A percentile compares a stretch with the other conserved stretches of the same genome.
Evolutionary conservation across 2,888 invertebrate species (phyloP).

Genomic region (Xestia rhomboidea): DNA sequence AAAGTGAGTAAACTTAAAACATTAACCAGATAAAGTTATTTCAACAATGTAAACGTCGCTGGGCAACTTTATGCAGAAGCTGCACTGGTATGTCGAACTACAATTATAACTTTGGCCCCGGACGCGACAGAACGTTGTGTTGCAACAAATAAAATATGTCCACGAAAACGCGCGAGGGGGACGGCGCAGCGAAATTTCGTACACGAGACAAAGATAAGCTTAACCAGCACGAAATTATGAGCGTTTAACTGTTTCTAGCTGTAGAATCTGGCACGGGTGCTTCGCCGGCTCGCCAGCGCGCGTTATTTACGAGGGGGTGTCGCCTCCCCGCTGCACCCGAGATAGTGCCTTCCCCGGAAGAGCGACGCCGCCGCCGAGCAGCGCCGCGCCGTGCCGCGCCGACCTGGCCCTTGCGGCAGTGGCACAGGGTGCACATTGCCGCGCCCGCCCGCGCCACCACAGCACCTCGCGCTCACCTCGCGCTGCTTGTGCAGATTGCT

Average conservation of each 20-base stretch:
- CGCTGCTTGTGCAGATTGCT: slow-evolving; percentile 87
- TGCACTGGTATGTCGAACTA: slow-evolving; percentile 89
- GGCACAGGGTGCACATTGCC: slow-evolving; percentile 68
- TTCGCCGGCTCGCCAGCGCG: slow-evolving; percentile 90
- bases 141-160: slow-evolving; percentile 90
- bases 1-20: slow-evolving; percentile 81
- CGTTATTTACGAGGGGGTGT: slow-evolving; percentile 90
- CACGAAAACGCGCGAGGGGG: slow-evolving; percentile 87
- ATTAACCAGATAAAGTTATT: slow-evolving; percentile 87
- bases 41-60: slow-evolving; percentile 86
- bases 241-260: slow-evolving; percentile 91
- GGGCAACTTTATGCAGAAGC: slow-evolving; percentile 87
- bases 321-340: slow-evolving; percentile 85
- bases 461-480: slow-evolving; percentile 83
- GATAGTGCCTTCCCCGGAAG: slow-evolving; percentile 90
- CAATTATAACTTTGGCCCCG: slow-evolving; percentile 90
- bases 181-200: slow-evolving; percentile 88
- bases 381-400: slow-evolving; percentile 74
- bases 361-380: slow-evolving; percentile 80
- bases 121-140: slow-evolving; percentile 85
- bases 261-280: slow-evolving; percentile 91
- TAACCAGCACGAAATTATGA: slow-evolving; percentile 91
- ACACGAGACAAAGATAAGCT: slow-evolving; percentile 91
- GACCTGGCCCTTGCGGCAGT: slow-evolving; percentile 65
- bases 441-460: slow-evolving; percentile 72